Base-by-base conservation (phyloP, 1,140 invertebrate species). In the Arion vulgaris region DNA sequence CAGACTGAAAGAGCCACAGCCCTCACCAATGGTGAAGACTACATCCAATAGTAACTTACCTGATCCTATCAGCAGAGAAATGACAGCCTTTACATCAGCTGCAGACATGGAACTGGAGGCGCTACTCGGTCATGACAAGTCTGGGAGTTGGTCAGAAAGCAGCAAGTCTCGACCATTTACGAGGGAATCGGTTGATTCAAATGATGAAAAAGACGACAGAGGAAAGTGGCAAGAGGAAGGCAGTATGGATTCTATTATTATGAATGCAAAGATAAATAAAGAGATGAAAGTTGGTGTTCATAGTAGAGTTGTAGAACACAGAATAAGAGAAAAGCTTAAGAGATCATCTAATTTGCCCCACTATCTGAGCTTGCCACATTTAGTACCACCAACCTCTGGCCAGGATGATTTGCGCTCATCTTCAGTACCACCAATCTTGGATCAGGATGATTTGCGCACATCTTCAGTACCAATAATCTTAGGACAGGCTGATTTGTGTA, bases 51-150 rank as follows among this genome's bases (percentile, higher is more conserved):
- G 74, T 36, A 85, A 32, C 0, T 68, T 49, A 19, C 68, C 79
- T 36, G 82, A 83, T 5, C 72, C 53, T 13, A 9, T 81, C 11
- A 86, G 85, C 28, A 83, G 88, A 62, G 85, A 89, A 23, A 87
- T 83, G 2, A 86, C 83, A 28, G 80, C 85, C 0, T 89, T 89
- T 78, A 87, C 89, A 68, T 87, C 88, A 15, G 86, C 88, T 39
- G 89, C 88, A 68, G 89, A 90, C 68, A 83, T 86, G 76, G 89
- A 90, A 79, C 80, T 90, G 15, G 86, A 88, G 49, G 87, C 85
- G 26, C 87, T 85, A 45, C 51, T 85, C 36, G 74, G 41, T 68
- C 79, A 72, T 32, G 82, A 77, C 0, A 78, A 78, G 28, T 23
- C 53, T 76, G 74, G 26, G 28, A 38, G 41, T 13, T 62, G 45